phyloP scores from a whole-genome alignment of 2,113 vertebrate genomes.

The Chroicocephalus ridibundus region DNA sequence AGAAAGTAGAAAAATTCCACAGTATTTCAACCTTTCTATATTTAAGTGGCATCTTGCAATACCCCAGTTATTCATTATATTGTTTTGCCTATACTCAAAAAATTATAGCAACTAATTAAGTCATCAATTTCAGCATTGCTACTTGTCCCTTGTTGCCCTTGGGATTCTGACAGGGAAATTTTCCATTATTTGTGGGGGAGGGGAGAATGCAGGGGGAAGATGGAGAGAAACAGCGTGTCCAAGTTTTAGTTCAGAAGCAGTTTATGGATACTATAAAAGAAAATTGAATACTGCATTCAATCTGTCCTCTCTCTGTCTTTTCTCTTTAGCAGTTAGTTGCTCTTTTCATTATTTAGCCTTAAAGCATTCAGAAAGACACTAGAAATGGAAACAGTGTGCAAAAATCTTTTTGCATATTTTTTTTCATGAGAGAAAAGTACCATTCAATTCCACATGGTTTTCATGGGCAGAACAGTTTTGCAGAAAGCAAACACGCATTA shows the following conservation, averaged over 20 bases:
- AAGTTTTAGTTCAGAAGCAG: background rate
- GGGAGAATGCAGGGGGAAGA: background rate
- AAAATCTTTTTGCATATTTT: background rate
- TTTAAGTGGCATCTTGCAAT: background rate
- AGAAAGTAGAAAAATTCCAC: background rate
- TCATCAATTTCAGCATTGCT: background rate
- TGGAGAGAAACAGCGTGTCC: background rate
- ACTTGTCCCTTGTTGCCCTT: background rate
- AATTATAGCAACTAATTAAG: constrained; percentile 11
- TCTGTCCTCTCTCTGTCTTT: background rate
- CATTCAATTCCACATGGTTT: background rate
- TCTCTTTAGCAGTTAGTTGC: background rate
- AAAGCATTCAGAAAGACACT: background rate
- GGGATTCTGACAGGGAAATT: background rate
- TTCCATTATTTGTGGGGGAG: background rate
- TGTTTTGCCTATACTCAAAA: background rate
- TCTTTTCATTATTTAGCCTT: background rate
- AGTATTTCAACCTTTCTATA: background rate
- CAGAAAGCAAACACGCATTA: background rate
- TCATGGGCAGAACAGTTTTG: background rate
- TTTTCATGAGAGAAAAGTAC: background rate
- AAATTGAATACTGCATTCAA: background rate
- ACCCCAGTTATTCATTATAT: background rate
- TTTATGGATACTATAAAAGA: background rate
- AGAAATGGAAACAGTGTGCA: background rate